Base-by-base conservation (phyloP, 2,113 vertebrate species). In the Aleadryas rufinucha region DNA sequence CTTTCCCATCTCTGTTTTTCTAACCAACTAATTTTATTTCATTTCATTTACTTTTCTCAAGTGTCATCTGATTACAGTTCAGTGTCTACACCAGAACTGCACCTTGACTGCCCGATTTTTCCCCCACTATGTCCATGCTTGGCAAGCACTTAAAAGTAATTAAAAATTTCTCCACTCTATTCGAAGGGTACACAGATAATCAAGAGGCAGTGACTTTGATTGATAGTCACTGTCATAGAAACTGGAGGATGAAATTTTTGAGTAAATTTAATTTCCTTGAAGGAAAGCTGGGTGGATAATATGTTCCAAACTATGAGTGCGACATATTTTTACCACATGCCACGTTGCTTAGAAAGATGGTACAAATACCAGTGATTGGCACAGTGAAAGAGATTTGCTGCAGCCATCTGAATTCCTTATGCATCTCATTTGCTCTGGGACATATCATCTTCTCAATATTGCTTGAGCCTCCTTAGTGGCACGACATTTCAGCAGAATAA, bases 111-210 rank as follows among this genome's bases (percentile, higher is more conserved):
- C 97, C 84, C 59, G 35, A 86, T 61, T 88, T 72, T 24, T 18
- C 14, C 54, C 16, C 59, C 56, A 31, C 61, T 72, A 70, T 63
- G 84, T 72, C 84, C 92, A 77, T 53, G 82, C 90, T 94, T 97
- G 86, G 92, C 87, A 98, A 95, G 96, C 79, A 95, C 96, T 97
- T 97, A 97, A 96, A 78, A 95, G 93, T 78, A 98, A 98, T 98
- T 97, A 97, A 96, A 96, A 89, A 84, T 93, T 96, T 91, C 90
- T 97, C 81, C 89, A 75, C 86, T 97, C 89, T 96, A 56, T 96
- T 97, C 74, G 65, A 92, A 86, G 77, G 74, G 27, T 89, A 95
- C 65, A 84, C 77, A 92, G 84, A 97, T 96, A 95, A 98, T 95
- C 97, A 97, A 95, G 71, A 93, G 71, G 77, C 84, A 96, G 88